Evolutionary conservation across 2,888 invertebrate species (phyloP).

Genomic region (Ligdia adustata): DNA sequence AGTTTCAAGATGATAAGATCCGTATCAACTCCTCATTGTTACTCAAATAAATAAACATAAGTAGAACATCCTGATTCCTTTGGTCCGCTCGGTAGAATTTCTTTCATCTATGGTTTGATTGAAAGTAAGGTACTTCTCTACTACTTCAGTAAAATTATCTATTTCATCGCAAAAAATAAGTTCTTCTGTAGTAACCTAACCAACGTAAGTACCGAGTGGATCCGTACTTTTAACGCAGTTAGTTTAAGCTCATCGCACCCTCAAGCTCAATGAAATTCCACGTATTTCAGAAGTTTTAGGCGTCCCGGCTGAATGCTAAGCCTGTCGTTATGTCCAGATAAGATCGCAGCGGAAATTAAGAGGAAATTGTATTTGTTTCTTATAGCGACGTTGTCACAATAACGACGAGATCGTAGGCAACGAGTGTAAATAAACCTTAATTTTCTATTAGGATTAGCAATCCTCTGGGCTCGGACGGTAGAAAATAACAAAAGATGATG

Average conservation of each 20-base stretch:
- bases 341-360: conserved; percentile 77
- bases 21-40: too few relatives aligned
- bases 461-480: too few relatives aligned
- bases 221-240: conserved; percentile 11
- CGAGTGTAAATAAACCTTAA: conserved; percentile 55
- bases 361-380: conserved; percentile 82
- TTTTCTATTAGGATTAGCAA: conserved; percentile 38
- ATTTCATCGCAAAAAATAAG: too few relatives aligned
- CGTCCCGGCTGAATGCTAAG: conserved; percentile 66
- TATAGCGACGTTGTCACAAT: conserved; percentile 67
- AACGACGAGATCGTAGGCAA: conserved; percentile 51
- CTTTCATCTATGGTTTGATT: too few relatives aligned
- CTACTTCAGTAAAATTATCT: too few relatives aligned
- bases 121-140: too few relatives aligned
- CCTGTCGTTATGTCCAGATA: conserved; percentile 73
- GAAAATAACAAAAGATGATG: too few relatives aligned
- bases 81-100: too few relatives aligned
- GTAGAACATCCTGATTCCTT: too few relatives aligned
- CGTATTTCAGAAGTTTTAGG: conserved; percentile 61
- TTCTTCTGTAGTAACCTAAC: not conserved
- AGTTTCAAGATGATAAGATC: too few relatives aligned
- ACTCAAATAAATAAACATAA: too few relatives aligned
- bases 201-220: conserved; percentile 1
- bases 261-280: conserved; percentile 54
- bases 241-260: conserved; percentile 23